Base-by-base conservation (phyloP, 1,140 invertebrate species). In the Wiebesia pumilae region DNA sequence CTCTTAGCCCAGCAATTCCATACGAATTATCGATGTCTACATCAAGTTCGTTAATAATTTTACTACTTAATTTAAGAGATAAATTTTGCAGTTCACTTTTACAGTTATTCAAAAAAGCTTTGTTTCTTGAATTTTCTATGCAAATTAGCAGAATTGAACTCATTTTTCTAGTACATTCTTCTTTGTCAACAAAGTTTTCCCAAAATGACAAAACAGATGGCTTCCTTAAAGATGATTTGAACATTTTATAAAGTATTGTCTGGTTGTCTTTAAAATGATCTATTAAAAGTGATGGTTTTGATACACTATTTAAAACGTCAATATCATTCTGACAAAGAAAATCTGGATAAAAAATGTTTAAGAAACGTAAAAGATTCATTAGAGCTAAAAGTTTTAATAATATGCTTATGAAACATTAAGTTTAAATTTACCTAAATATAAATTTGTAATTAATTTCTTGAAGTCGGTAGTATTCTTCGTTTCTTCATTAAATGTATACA, bases 401-500 rank as follows among this genome's bases (percentile, higher is more conserved):
- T 62, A 62, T 51, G 1, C 38, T 77, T 35, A 38, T 21, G 1
- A 58, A 51, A 77, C 3, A n/a, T 0, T 79, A 3, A 54, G 35
- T 54, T 54, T 77, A 14, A 77, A 21, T 27, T 86, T 83, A 87
- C 86, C 86, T 75, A 71, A 35, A 35, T 87, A 87, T n/a, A 84
- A 62, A 58, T 51, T 43, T 30, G 9, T 73, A 33, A 81, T 14
- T 0, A 73, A 35, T n/a, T 81, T 47, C 1, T 75, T 65, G 3
- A 84, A 33, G 65, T 65, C 16, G 67, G 2, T 3, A 0, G 0
- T 38, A 12, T 19, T 33, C 30, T 67, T 35, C 4, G n/a, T 77
- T 87, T 87, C 86, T 81, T 87, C 30, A 73, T 84, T 82, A 47
- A 87, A 71, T 51, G 38, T 51, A 65, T 83, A 87, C 21, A 87